Conservation (phyloP, 2,797 vertebrate species). For the Bradypodion pumilum region DNA sequence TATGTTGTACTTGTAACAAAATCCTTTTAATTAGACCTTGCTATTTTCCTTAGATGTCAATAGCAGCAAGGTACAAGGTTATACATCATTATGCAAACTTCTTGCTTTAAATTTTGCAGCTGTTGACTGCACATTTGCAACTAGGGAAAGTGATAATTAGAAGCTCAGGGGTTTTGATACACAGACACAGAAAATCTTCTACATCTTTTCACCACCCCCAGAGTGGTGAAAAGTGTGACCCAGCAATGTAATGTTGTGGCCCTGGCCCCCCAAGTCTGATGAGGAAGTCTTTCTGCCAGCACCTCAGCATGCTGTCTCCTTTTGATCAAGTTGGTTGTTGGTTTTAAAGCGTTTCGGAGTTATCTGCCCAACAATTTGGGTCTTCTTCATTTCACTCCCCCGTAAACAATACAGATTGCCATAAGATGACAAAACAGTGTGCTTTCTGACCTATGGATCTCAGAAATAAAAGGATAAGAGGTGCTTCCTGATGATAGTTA, state of each 20-base stretch:
- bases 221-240: too few relatives aligned
- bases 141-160: slow-evolving; percentile 42
- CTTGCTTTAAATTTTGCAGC: slow-evolving; percentile 17
- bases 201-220: neutral
- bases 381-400: neutral
- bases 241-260: too few relatives aligned
- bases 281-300: too few relatives aligned
- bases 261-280: too few relatives aligned
- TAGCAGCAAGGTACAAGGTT: slow-evolving; percentile 60
- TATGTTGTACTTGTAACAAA: slow-evolving; percentile 73
- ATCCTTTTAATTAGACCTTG: slow-evolving; percentile 73
- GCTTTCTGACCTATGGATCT: neutral
- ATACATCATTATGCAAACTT: slow-evolving; percentile 53
- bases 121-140: slow-evolving; percentile 27
- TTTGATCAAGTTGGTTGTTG: too few relatives aligned
- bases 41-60: slow-evolving; percentile 68
- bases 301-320: too few relatives aligned
- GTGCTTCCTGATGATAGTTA: neutral
- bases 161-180: neutral
- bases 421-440: neutral
- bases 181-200: too few relatives aligned
- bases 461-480: neutral
- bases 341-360: neutral
- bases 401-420: neutral
- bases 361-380: neutral